phyloP scores from a whole-genome alignment of 1,140 invertebrate species.

The Whitmania pigra region DNA sequence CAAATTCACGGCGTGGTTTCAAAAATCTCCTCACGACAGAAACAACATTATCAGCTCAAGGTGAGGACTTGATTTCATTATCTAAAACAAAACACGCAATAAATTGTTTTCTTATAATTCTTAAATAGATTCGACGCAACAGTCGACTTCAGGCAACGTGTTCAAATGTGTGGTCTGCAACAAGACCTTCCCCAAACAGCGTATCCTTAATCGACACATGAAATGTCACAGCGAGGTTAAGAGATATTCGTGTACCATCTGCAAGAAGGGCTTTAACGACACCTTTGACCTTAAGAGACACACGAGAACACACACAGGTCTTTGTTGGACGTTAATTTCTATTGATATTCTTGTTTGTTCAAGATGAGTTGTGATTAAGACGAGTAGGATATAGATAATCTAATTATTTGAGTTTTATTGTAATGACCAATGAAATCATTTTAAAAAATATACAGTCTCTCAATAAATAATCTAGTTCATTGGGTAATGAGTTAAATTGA shows the following conservation, averaged over 20 bases:
- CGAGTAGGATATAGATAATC: not conserved
- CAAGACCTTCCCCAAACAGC: slow-evolving; percentile 78
- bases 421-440: not conserved
- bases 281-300: slow-evolving; percentile 93
- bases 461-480: not conserved
- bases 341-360: not conserved
- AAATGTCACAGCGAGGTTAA: slow-evolving; percentile 95
- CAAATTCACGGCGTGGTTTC: not conserved
- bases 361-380: not conserved
- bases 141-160: slow-evolving; percentile 25
- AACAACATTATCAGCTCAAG: not conserved
- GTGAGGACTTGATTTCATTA: not conserved
- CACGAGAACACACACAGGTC: slow-evolving; percentile 86
- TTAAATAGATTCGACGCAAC: not conserved
- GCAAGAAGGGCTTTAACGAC: slow-evolving; percentile 94
- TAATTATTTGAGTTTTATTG: not conserved
- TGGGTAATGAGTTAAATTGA: not conserved
- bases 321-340: slow-evolving; percentile 29
- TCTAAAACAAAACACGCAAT: not conserved
- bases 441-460: not conserved
- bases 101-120: not conserved
- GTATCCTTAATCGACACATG: slow-evolving; percentile 87
- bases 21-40: not conserved
- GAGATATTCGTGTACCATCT: slow-evolving; percentile 89
- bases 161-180: slow-evolving; percentile 69